Base-by-base conservation (phyloP, 2,797 vertebrate species). In the Chelon auratus region DNA sequence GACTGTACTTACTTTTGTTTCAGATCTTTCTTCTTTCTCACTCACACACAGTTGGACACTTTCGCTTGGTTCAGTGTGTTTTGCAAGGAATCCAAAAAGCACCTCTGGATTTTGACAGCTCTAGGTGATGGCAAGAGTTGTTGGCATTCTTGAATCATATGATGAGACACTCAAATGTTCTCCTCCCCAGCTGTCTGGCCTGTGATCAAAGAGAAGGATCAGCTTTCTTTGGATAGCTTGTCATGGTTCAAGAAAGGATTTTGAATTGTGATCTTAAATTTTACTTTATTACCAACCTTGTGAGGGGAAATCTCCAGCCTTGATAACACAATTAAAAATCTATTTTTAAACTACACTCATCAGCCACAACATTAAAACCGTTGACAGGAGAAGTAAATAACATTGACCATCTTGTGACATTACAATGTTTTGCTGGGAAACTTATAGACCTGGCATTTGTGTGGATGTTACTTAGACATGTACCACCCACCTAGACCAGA, bases 141-240 rank as follows among this genome's bases (percentile, higher is more conserved):
- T 47, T 1, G 22, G 22, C 15, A 13, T 4, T 14, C 36, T 48
- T 10, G 53, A n/a, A 33, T 69, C 26, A 39, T 39, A 65, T 51
- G 53, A 62, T 22, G 53, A 71, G 18, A 51, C 36, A 37, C 37
- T 36, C 14, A 56, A 50, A 18, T 39, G 18, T 50, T 42, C 52
- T 48, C 1, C 61, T 48, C 1, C 61, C 3, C 47, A 57, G 60
- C 60, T 68, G 50, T 65, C 45, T 8, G 2, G 8, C 42, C 36
- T 62, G 18, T 58, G 17, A 53, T 59, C 14, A 58, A 64, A 66
- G 17, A 7, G 39, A 48, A 40, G 43, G 15, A 50, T 48, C 5
- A 1, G 1, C 45, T 48, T 30, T 66, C 5, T 59, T 48, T 40
- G 33, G 42, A 43, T 17, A 13, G 12, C 33, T 68, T 45, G 22